Evolutionary conservation across 1,140 invertebrate species (phyloP).

Genomic region (Spodoptera litura): DNA sequence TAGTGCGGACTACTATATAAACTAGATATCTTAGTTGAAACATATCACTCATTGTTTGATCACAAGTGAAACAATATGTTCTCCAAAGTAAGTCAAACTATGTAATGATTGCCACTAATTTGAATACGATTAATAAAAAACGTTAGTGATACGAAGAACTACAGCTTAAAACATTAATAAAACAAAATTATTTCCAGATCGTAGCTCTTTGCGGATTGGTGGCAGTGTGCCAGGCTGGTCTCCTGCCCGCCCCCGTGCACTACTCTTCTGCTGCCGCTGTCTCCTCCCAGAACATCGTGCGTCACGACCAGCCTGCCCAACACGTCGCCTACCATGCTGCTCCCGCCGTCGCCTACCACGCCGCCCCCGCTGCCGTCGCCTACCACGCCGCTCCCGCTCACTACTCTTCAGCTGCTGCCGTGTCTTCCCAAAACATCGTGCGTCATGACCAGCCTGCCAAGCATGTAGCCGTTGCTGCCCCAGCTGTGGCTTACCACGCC

Average conservation of each 20-base stretch:
- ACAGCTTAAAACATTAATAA: background rate
- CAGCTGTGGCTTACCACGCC: constrained; percentile 52
- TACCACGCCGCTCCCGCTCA: constrained; percentile 58
- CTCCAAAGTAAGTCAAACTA: constrained; percentile 53
- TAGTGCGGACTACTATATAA: constrained; percentile 43
- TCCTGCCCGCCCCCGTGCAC: constrained; percentile 62
- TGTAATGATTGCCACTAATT: background rate
- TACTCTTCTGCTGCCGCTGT: constrained; percentile 70
- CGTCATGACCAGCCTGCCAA: constrained; percentile 60
- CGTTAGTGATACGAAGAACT: too few relatives aligned
- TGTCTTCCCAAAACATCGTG: constrained; percentile 73
- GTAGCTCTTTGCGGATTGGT: constrained; percentile 63
- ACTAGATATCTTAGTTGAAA: background rate
- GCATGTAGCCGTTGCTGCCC: constrained; percentile 57
- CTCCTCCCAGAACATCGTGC: constrained; percentile 74
- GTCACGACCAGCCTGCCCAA: constrained; percentile 61
- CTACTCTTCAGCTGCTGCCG: constrained; percentile 67
- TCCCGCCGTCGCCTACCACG: constrained; percentile 53
- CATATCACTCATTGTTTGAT: constrained; percentile 51
- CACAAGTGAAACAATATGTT: constrained; percentile 53
- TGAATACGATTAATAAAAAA: too few relatives aligned
- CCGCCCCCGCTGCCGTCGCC: constrained; percentile 37
- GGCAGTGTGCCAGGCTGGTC: constrained; percentile 67
- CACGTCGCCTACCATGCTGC: constrained; percentile 59
- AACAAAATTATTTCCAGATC: constrained; percentile 54